phyloP scores from a whole-genome alignment of 2,888 invertebrate species.

The Netelia fuscicornis region DNA sequence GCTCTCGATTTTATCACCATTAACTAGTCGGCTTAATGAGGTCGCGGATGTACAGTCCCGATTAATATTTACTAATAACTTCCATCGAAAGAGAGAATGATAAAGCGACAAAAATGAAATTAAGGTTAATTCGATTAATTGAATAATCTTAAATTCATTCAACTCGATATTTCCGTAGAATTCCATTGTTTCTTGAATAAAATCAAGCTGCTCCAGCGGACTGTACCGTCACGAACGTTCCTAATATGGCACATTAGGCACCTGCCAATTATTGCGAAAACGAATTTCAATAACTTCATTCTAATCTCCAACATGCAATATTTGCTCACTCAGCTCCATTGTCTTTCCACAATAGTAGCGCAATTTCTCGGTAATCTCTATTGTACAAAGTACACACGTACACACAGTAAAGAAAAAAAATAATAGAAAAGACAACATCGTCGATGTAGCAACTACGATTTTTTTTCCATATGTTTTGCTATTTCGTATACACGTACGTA shows the following conservation, averaged over 20 bases:
- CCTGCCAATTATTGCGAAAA: slow-evolving; percentile 50
- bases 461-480: not conserved
- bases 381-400: slow-evolving; percentile 26
- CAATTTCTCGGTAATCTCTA: slow-evolving; percentile 46
- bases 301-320: slow-evolving; percentile 33
- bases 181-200: not conserved
- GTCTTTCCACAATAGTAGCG: slow-evolving; percentile 37
- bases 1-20: slow-evolving; percentile 24
- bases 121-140: not conserved
- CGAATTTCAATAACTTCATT: slow-evolving; percentile 54
- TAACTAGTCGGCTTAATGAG: not conserved
- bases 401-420: not conserved
- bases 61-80: not conserved
- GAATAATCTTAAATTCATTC: not conserved
- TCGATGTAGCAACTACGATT: slow-evolving; percentile 29
- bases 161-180: not conserved
- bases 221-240: not conserved
- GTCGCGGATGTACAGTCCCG: not conserved
- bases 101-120: not conserved
- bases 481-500: not conserved
- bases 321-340: slow-evolving; percentile 49
- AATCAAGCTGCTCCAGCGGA: not conserved
- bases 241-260: slow-evolving; percentile 8
- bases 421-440: slow-evolving; percentile 15
- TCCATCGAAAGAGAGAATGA: not conserved